A percentile compares a stretch with the other conserved stretches of the same genome.
Evolutionary conservation across 2,888 invertebrate genomes (phyloP).

Genomic region (Coremacera marginata): DNA sequence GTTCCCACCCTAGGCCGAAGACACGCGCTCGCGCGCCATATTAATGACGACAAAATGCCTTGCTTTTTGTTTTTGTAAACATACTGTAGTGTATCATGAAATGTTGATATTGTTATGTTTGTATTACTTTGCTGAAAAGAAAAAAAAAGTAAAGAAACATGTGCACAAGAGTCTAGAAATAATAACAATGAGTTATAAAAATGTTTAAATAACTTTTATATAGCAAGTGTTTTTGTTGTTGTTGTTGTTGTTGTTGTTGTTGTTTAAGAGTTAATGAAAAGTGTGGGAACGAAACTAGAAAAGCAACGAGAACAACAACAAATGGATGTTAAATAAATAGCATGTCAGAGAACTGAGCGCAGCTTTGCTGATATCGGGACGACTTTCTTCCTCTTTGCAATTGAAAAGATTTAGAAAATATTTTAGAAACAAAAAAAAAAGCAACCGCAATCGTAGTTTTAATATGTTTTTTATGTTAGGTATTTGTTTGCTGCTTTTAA

Average conservation of each 20-base stretch:
- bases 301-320: constrained; percentile 8
- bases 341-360: background rate
- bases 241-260: background rate
- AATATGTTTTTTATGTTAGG: too few species aligned
- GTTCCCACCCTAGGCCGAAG: constrained; percentile 21
- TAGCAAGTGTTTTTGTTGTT: background rate
- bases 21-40: constrained; percentile 20
- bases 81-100: background rate
- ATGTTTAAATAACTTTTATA: constrained; percentile 29
- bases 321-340: background rate
- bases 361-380: background rate
- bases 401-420: background rate
- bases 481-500: too few species aligned
- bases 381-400: background rate
- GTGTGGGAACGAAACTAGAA: constrained; percentile 34
- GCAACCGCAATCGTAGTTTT: too few species aligned
- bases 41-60: constrained; percentile 32
- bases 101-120: background rate
- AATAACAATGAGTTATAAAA: constrained; percentile 20
- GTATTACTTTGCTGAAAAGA: background rate
- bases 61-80: constrained; percentile 3
- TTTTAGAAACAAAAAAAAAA: background rate
- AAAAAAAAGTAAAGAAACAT: constrained; percentile 1
- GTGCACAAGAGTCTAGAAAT: constrained; percentile 10
- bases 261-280: constrained; percentile 16